Evolutionary conservation across 2,113 vertebrate species (phyloP), one percentile per base, ranked within the genome.

Genomic region (Gallinago paraguaiae): DNA sequence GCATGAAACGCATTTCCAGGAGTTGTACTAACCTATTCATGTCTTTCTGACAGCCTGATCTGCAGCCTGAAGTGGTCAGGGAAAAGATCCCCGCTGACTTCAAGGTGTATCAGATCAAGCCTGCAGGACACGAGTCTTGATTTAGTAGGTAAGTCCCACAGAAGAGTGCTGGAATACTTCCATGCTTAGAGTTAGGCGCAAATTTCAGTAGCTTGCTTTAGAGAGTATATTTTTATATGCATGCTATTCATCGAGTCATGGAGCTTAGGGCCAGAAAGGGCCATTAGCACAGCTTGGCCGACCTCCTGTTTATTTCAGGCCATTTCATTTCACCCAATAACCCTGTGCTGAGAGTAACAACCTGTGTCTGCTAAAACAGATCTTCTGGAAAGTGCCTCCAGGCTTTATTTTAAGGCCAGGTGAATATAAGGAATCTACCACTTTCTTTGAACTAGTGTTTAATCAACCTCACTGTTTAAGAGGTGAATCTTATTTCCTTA

Each of bases 21-120:
- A 95, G 70, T 68, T 35, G 70, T 64, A 88, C 80, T 80, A 78
- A 75, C 56, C 72, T 64, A 54, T 88, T 97, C 88, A 70, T 50
- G 50, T 72, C 83, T 86, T 74, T 78, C 61, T 91, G 91, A 51
- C 59, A 92, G 88, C 83, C 83, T 78, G 54, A 89, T 94, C 91
- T 81, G 86, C 88, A 79, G 88, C 86, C 88, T 88, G 61, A 75
- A 92, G 88, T 86, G 94, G 95, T 57, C 96, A 91, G 92, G 86
- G 91, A 96, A 54, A 79, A 93, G 88, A 87, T 50, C 84, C 93
- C 94, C 0, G 63, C 80, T 89, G 96, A 89, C 91, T 92, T 94
- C 80, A 92, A 92, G 88, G 81, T 88, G 77, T 72, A 60, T 57
- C 83, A 94, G 92, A 91, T 95, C 69, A 77, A 94, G 88, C 69